phyloP scores from a whole-genome alignment of 2,888 invertebrate genomes.

The Orthosia cruda region DNA sequence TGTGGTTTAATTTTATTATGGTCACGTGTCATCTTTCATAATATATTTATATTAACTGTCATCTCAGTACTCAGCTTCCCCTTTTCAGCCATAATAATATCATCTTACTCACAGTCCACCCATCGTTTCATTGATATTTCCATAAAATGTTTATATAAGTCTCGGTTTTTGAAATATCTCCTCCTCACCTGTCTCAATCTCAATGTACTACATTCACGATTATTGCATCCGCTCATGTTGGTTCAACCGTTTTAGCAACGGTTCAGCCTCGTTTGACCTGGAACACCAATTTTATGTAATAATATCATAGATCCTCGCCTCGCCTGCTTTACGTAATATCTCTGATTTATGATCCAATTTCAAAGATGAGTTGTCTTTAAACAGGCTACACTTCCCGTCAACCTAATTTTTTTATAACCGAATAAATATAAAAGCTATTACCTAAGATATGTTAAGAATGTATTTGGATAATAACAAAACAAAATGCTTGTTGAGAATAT shows the following conservation, averaged over 20 bases:
- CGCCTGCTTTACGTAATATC: slow-evolving; percentile 20
- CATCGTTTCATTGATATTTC: background rate
- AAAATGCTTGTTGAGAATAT: background rate
- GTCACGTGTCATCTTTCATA: no score
- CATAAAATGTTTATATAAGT: background rate
- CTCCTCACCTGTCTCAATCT: slow-evolving; percentile 32
- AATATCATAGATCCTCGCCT: slow-evolving; percentile 53
- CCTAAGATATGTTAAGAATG: background rate
- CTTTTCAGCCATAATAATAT: no score
- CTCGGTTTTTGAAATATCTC: slow-evolving; percentile 10
- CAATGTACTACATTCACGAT: slow-evolving; percentile 1
- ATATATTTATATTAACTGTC: no score
- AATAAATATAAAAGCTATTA: background rate
- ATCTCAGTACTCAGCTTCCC: no score
- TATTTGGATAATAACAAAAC: background rate
- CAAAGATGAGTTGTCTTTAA: slow-evolving; percentile 5
- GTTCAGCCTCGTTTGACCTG: slow-evolving; percentile 64
- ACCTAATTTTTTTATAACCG: background rate
- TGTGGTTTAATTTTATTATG: no score
- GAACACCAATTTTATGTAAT: slow-evolving; percentile 68
- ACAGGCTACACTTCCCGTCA: background rate
- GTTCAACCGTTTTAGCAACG: slow-evolving; percentile 64
- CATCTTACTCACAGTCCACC: background rate
- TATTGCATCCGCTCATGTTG: slow-evolving; percentile 57
- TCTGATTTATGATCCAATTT: slow-evolving; percentile 45